Evolutionary conservation across 2,888 invertebrate genomes (phyloP), one percentile per base, ranked within the genome.

Genomic region (Actias luna): DNA sequence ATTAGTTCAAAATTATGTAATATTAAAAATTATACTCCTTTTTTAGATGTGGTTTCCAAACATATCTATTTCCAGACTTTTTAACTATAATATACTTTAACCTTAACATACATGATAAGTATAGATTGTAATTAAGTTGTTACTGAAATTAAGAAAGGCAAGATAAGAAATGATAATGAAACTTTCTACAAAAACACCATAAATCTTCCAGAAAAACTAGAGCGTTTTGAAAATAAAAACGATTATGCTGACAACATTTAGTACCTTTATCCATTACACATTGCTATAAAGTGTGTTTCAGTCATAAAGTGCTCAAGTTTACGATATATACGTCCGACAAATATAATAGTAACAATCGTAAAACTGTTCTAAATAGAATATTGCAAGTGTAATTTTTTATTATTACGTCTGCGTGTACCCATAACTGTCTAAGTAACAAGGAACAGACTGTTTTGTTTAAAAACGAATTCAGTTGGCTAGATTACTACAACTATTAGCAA

Each of bases 351-450:
- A 16, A 52, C 27, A 16, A 25, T 52, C 52, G 27, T 52, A 52
- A 52, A 52, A 27, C 25, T 52, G 52, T 27, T 52, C 52, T 27
- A 52, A 29, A 52, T 29, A 52, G 52, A 52, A 52, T 52, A 52
- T 52, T 52, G 27, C 27, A 52, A 52, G 16, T 46, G 52, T 52
- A 52, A 27, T 52, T 52, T n/a, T 52, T 52, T 52, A 52, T 52
- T 52, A 29, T 52, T 52, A 52, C 22, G 42, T 46, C 42, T 22
- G 42, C 2, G 22, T 22, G 42, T 46, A 46, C 18, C 18, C 3
- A 46, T 46, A 46, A 46, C 18, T 46, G 42, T 46, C 42, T 18
- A 18, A 22, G 42, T 46, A 22, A 46, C 42, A 46, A 1, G 18
- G 8, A 46, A 22, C 42, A 46, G 42, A 46, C 14, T 46, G 42